Evolutionary conservation across 2,797 vertebrate genomes (phyloP), one percentile per base, ranked within the genome.

Genomic region (Cryptoblepharus egeriae): DNA sequence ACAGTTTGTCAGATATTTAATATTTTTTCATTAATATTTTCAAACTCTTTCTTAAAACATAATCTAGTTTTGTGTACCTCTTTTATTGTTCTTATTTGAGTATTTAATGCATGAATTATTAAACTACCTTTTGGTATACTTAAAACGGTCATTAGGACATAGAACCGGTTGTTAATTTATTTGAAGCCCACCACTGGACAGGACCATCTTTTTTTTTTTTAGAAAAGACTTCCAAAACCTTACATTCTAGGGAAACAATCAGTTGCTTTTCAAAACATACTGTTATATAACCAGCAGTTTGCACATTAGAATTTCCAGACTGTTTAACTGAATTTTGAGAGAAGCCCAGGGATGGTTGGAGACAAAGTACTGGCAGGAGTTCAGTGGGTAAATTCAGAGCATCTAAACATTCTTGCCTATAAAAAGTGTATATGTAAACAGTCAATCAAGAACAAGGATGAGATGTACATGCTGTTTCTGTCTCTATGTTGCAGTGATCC

Each of bases 281-380:
- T 67, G 35, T 49, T 81, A 52, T 58, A 81, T 78, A 85, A 91
- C 45, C 69, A 80, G 75, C 79, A 71, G 49, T 26, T 65, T 71
- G 12, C 84, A 72, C 58, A 75, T 8, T 77, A 77, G 67, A 35
- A 78, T 63, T 81, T 85, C 77, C 58, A 90, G 75, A 87, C 87
- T 91, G 89, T 84, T 87, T 90, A 84, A 90, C 89, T 79, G 37
- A 76, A 68, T 89, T 90, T 93, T 95, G 71, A 86, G 5, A 22
- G 63, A 84, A 79, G n/a, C 77, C n/a, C 77, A 83, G 84, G 81
- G 45, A 20, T 18, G 45, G 67, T 85, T 79, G 52, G 39, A 42
- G 64, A 71, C 85, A 86, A 79, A 1, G 39, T 89, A 61, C 84
- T 91, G 77, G 57, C 58, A 81, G 81, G 87, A 42, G 24, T 82